Evolutionary conservation across 2,888 invertebrate species (phyloP).

Genomic region (Heteromurus nitidus): DNA sequence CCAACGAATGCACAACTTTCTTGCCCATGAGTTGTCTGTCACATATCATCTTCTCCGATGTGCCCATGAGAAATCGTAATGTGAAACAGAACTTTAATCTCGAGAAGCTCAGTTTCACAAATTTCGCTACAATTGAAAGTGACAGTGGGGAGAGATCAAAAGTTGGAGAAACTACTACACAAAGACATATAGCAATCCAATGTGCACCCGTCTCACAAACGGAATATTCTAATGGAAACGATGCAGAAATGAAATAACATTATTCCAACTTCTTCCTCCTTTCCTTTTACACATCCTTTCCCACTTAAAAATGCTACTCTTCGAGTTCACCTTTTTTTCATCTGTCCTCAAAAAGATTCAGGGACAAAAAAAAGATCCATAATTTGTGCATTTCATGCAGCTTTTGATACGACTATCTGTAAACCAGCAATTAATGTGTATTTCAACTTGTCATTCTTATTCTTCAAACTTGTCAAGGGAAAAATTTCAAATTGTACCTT

Average conservation of each 20-base stretch:
- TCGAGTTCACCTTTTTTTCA: not conserved
- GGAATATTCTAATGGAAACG: too few species aligned
- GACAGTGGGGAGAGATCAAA: slow-evolving; percentile 16
- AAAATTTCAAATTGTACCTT: too few species aligned
- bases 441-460: too few species aligned
- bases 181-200: not conserved
- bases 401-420: too few species aligned
- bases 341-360: too few species aligned
- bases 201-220: not conserved
- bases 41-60: not conserved
- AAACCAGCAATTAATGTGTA: too few species aligned
- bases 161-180: not conserved
- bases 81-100: too few species aligned
- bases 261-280: not conserved
- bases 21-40: slow-evolving; percentile 9
- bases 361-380: too few species aligned
- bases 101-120: slow-evolving; percentile 1
- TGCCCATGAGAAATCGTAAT: not conserved
- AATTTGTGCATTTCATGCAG: too few species aligned
- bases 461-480: too few species aligned
- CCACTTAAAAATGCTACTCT: not conserved
- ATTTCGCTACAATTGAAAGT: not conserved
- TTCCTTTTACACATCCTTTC: slow-evolving; percentile 9
- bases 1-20: slow-evolving; percentile 3
- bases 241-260: not conserved